phyloP scores from a whole-genome alignment of 1,140 invertebrate genomes.

The Sipha flava region DNA sequence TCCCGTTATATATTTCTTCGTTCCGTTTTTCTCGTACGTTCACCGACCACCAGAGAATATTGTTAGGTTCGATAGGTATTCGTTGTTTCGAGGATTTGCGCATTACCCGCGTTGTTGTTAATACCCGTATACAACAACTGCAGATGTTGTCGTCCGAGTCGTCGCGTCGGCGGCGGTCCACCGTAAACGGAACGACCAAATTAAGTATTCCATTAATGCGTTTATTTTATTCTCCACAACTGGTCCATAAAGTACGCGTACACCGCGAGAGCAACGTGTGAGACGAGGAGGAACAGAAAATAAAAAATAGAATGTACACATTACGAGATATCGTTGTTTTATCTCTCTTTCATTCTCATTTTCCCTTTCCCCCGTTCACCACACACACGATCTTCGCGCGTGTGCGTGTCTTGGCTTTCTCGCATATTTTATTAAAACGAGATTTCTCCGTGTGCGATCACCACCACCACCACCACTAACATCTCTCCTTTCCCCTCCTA shows the following conservation, averaged over 20 bases:
- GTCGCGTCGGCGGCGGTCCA: not conserved
- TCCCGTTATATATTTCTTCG: no score
- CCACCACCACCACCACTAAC: not conserved
- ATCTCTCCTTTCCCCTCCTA: not conserved
- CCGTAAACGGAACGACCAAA: not conserved
- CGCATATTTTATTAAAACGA: constrained; percentile 13
- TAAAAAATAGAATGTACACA: constrained; percentile 11
- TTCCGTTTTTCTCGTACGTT: no score
- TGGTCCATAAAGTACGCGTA: not conserved
- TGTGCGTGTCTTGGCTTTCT: not conserved
- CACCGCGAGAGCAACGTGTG: no score
- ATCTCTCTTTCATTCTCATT: not conserved
- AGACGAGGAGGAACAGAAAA: not conserved
- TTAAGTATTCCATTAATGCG: constrained; percentile 7
- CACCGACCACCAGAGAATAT: no score
- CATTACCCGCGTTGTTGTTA: no score
- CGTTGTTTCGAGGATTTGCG: no score
- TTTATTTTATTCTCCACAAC: not conserved
- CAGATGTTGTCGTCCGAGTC: not conserved
- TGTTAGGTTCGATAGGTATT: no score
- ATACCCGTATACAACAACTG: no score
- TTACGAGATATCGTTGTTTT: not conserved
- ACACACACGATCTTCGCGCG: not conserved
- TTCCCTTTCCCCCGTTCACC: not conserved
- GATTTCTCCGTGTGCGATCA: constrained; percentile 19